Percentiles rank a stretch among this genome's conserved stretches.
Evolutionary conservation across 30 jellyfish, hydroid and myxozoan species (phyloP).

Genomic region (Turritopsis dohrnii): DNA sequence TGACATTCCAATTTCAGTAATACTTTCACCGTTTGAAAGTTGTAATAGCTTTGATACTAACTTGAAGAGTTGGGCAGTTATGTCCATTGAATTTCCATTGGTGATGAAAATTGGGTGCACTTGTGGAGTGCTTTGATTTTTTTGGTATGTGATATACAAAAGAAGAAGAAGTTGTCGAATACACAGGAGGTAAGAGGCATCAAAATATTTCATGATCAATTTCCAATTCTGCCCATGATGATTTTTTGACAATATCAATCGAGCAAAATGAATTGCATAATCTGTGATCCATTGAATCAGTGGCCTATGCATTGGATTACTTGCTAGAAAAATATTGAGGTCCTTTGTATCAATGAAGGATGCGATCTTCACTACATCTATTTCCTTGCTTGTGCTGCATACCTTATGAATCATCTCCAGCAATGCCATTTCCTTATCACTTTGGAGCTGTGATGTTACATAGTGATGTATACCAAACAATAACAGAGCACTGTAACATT

Average conservation of each 20-base stretch:
- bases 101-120: slow-evolving; percentile 32
- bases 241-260: slow-evolving; percentile 32
- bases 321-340: not conserved
- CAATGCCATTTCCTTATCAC: slow-evolving; percentile 48
- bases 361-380: slow-evolving; percentile 40
- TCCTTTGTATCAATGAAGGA: slow-evolving; percentile 58
- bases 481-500: slow-evolving; percentile 30
- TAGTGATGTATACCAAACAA: slow-evolving; percentile 39
- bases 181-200: not conserved
- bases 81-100: slow-evolving; percentile 45
- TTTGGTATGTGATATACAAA: slow-evolving; percentile 49
- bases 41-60: slow-evolving; percentile 50
- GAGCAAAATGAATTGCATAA: slow-evolving; percentile 47
- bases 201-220: slow-evolving; percentile 15
- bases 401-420: slow-evolving; percentile 27
- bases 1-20: slow-evolving; percentile 18
- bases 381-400: slow-evolving; percentile 40
- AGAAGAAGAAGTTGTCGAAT: slow-evolving; percentile 47
- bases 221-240: slow-evolving; percentile 41
- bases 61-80: slow-evolving; percentile 44
- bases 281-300: slow-evolving; percentile 63
- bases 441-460: slow-evolving; percentile 27
- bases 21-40: slow-evolving; percentile 29
- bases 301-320: slow-evolving; percentile 39
- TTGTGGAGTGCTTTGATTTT: slow-evolving; percentile 40